A percentile compares a stretch with the other conserved stretches of the same genome.
Conservation (phyloP, 2,888 invertebrate genomes). For the Halictus ligatus region DNA sequence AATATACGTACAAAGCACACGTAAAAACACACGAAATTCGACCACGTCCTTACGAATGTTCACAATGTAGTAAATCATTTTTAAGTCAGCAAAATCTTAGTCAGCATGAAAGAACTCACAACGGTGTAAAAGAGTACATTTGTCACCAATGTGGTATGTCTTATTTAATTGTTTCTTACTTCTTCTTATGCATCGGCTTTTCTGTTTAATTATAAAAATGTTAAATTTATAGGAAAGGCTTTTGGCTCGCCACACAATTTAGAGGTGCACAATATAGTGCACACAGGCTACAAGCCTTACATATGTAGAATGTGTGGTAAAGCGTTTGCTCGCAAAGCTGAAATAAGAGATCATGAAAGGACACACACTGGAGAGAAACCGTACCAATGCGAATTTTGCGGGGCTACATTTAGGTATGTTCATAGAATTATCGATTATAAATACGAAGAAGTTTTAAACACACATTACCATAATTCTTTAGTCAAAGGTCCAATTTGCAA, state of each 20-base stretch:
- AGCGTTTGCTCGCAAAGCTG: constrained; percentile 91
- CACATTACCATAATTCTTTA: constrained; percentile 71
- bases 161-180: neutral
- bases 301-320: constrained; percentile 90
- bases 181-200: neutral
- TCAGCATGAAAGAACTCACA: constrained; percentile 91
- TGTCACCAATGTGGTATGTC: constrained; percentile 88
- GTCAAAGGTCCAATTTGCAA: constrained; percentile 92
- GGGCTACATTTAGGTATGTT: constrained; percentile 88
- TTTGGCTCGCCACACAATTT: constrained; percentile 91
- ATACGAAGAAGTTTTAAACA: neutral
- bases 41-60: constrained; percentile 89
- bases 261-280: constrained; percentile 92
- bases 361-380: constrained; percentile 93
- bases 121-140: constrained; percentile 89
- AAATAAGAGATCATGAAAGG: constrained; percentile 92
- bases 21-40: constrained; percentile 90
- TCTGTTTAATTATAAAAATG: neutral
- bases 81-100: constrained; percentile 91
- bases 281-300: constrained; percentile 90
- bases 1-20: constrained; percentile 91
- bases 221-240: constrained; percentile 86
- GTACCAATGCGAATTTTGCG: constrained; percentile 91
- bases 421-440: neutral
- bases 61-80: constrained; percentile 90